Evolutionary conservation across 2,888 invertebrate genomes (phyloP).

Genomic region (Seira sanloemensis): DNA sequence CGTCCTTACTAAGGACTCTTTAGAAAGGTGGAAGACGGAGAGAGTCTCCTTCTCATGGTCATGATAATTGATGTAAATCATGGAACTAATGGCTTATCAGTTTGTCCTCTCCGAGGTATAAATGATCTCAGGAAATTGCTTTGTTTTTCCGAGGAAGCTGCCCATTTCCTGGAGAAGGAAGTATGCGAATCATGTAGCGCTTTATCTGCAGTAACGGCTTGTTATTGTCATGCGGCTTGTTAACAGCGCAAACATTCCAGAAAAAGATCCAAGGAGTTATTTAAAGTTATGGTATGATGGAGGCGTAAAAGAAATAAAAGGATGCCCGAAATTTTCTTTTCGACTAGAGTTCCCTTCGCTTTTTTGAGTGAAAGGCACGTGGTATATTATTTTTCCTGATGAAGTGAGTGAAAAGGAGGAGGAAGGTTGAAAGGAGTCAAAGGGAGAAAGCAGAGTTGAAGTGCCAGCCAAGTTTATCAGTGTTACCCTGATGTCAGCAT

Average conservation of each 20-base stretch:
- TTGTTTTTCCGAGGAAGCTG: slow-evolving; percentile 41
- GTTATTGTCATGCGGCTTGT: background rate
- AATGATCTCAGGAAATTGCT: slow-evolving; percentile 51
- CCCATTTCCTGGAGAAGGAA: slow-evolving; percentile 29
- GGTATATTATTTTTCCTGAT: background rate
- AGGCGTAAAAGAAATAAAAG: too few species aligned
- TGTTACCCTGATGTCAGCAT: background rate
- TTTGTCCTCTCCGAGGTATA: background rate
- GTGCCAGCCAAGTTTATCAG: background rate
- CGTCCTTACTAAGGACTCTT: too few species aligned
- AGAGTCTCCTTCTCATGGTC: background rate
- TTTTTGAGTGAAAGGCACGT: background rate
- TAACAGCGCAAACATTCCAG: too few species aligned
- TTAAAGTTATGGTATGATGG: too few species aligned
- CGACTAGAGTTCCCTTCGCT: background rate
- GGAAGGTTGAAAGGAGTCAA: too few species aligned
- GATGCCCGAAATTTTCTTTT: too few species aligned
- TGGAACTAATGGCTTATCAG: slow-evolving; percentile 55
- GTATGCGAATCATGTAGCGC: too few species aligned
- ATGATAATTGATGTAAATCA: slow-evolving; percentile 61
- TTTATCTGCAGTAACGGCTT: background rate
- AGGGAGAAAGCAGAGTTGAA: too few species aligned
- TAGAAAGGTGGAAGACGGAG: background rate
- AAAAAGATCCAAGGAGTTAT: background rate
- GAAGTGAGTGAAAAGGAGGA: too few species aligned